phyloP scores from a whole-genome alignment of 2,113 vertebrate genomes.

The zebrafish (Danio rerio) region GRCz12tu NC_133194.1:30052001-30052500 shows the following conservation, averaged over 20 bases:
- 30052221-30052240: neutral
- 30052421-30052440: constrained; percentile 67
- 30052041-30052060: neutral
- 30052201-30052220: neutral
- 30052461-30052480: constrained; percentile 74
- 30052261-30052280: neutral
- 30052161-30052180: neutral
- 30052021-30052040: neutral
- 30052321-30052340: neutral
- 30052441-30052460: constrained; percentile 79
- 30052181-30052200: neutral
- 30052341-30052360: neutral
- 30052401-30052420: constrained; percentile 76
- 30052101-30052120: neutral
- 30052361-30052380: neutral
- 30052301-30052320: neutral
- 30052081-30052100: neutral
- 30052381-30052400: constrained; percentile 94
- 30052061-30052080: neutral
- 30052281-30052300: neutral
- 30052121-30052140: constrained; percentile 3
- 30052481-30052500: constrained; percentile 80
- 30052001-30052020: neutral
- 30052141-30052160: neutral
- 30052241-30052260: neutral